Base-by-base conservation (phyloP, 2,888 invertebrate species). In the Eretmocerus hayati region DNA sequence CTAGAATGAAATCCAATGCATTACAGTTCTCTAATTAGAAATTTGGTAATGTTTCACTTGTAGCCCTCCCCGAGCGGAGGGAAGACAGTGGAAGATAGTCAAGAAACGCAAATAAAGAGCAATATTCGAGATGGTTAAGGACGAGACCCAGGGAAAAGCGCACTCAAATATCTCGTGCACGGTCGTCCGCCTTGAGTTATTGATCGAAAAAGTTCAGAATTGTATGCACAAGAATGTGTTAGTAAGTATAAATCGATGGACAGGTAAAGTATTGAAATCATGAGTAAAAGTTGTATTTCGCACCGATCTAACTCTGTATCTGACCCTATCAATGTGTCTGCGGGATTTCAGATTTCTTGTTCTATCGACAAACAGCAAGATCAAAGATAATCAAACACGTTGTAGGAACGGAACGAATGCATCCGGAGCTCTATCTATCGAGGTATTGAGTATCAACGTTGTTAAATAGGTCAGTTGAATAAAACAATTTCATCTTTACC, bases 21-120 rank as follows among this genome's bases (percentile, higher is more conserved):
- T n/a, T n/a, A n/a, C n/a, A n/a, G n/a, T 58, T 61, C 66, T 70
- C 70, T 71, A 71, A 71, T 71, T 65, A 62, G 62, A 59, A 62
- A 64, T 71, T 71, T 71, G 69, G 67, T 71, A 64, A 69, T 71
- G 67, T 71, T 71, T 71, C 66, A 71, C 69, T 71, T 71, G 64
- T 70, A 71, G 71, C 69, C 71, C 69, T 71, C 71, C 71, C 66
- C 65, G 66, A 63, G 67, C 62, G 69, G 69, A 69, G 69, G 69
- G 69, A 63, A 66, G 67, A 63, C 64, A 63, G 60, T 51, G 58
- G 57, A 56, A 55, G 54, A 48, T 42, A 54, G 49, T n/a, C n/a
- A n/a, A 52, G 55, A 55, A 46, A 50, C 45, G 54, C 48, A 54
- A 54, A 52, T 52, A 58, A 54, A 59, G 52, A 49, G 33, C n/a